Percentiles rank a stretch among this genome's conserved stretches.
phyloP scores from a whole-genome alignment of 2,113 vertebrate genomes.

The Osmerus eperlanus region DNA sequence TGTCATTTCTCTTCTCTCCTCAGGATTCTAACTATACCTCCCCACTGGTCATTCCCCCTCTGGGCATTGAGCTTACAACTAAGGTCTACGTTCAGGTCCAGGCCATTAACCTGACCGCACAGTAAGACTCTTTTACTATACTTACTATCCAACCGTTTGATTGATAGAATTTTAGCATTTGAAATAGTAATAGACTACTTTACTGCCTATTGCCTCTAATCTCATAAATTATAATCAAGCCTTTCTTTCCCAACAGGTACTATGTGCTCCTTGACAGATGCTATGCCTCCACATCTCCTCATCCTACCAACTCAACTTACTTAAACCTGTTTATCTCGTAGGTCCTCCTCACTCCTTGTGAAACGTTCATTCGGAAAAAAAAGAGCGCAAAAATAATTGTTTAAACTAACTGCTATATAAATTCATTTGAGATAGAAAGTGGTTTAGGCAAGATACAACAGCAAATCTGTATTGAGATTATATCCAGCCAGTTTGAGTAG shows the following conservation, averaged over 20 bases:
- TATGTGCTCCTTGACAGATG: slow-evolving; percentile 68
- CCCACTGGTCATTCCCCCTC: slow-evolving; percentile 53
- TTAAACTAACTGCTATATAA: not conserved
- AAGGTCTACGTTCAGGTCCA: slow-evolving; percentile 62
- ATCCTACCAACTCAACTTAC: slow-evolving; percentile 58
- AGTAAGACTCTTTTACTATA: not conserved
- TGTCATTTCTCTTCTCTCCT: not conserved
- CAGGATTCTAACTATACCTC: slow-evolving; percentile 46
- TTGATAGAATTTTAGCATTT: not conserved
- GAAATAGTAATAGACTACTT: not conserved
- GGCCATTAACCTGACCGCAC: slow-evolving; percentile 62
- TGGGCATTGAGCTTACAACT: slow-evolving; percentile 62
- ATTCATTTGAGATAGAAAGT: not conserved
- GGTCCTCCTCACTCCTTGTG: not conserved
- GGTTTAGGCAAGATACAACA: no score
- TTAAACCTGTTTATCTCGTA: slow-evolving; percentile 68
- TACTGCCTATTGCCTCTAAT: not conserved
- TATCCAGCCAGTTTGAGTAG: no score
- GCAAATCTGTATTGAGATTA: no score
- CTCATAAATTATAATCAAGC: not conserved
- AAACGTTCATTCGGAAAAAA: not conserved
- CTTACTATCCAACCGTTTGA: not conserved
- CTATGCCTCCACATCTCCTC: slow-evolving; percentile 61
- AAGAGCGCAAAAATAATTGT: not conserved
- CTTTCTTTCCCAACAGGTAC: slow-evolving; percentile 37